phyloP scores from a whole-genome alignment of 2,888 invertebrate species.

The Ferdinandea cuprea region DNA sequence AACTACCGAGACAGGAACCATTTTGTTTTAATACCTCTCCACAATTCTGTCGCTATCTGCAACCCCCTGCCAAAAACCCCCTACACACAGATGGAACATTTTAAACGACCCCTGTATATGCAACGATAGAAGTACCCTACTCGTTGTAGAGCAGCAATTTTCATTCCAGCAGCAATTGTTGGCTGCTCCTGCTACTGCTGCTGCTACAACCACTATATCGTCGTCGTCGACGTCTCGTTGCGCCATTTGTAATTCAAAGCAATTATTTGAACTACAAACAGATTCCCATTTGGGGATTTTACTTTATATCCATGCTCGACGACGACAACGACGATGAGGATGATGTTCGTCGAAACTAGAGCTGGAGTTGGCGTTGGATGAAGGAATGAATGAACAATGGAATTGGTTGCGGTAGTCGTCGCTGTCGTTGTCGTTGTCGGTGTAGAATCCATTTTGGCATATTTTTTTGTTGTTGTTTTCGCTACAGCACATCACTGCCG shows the following conservation, averaged over 20 bases:
- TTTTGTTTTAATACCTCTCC: conserved; percentile 73
- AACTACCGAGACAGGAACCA: conserved; percentile 74
- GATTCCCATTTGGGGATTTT: conserved; percentile 74
- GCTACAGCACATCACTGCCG: neutral
- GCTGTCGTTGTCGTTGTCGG: conserved; percentile 19
- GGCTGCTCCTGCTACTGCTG: conserved; percentile 23
- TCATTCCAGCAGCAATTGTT: conserved; percentile 43
- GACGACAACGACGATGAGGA: conserved; percentile 39
- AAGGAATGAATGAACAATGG: conserved; percentile 31
- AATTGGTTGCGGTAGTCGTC: conserved; percentile 30
- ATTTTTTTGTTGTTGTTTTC: conserved; percentile 11
- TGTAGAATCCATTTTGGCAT: conserved; percentile 36
- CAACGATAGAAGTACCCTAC: conserved; percentile 45
- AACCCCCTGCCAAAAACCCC: conserved; percentile 37
- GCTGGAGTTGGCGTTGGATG: conserved; percentile 18
- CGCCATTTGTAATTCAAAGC: conserved; percentile 74
- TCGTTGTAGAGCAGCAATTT: conserved; percentile 57
- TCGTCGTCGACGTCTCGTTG: conserved; percentile 52
- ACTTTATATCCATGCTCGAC: conserved; percentile 60
- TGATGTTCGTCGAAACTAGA: conserved; percentile 19
- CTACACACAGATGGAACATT: conserved; percentile 60
- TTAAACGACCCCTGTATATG: conserved; percentile 66
- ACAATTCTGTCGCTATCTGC: conserved; percentile 67
- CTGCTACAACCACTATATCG: conserved; percentile 30
- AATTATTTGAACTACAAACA: conserved; percentile 75